Percentiles rank a stretch among this genome's conserved stretches.
phyloP scores from a whole-genome alignment of 2,113 vertebrate species.

The Thryonomys swinderianus region DNA sequence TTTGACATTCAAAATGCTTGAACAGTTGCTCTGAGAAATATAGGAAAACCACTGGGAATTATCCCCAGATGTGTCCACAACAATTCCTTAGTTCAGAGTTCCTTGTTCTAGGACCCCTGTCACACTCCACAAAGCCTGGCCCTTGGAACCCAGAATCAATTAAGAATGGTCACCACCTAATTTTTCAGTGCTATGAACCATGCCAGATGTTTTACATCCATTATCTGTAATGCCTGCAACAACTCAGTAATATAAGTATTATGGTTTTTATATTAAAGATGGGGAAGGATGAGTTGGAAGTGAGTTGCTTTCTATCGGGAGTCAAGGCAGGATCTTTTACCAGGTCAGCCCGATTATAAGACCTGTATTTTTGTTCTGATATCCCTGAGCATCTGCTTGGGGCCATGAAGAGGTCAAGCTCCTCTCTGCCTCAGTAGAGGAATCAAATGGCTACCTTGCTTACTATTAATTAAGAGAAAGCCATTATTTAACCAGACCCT shows the following conservation, averaged over 20 bases:
- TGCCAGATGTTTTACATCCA: background rate
- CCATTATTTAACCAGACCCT: slow-evolving; percentile 70
- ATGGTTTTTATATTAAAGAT: background rate
- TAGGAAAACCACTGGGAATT: background rate
- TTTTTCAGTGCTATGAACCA: background rate
- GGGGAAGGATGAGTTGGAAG: background rate
- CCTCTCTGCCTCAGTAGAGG: slow-evolving; percentile 61
- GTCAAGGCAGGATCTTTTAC: background rate
- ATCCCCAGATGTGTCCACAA: background rate
- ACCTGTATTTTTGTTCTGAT: background rate
- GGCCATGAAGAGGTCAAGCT: background rate
- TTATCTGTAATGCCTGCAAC: background rate
- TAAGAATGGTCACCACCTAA: background rate
- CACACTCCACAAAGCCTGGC: background rate
- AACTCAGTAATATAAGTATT: background rate
- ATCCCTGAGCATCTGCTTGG: background rate
- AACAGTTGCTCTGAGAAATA: background rate
- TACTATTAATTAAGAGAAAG: slow-evolving; percentile 73
- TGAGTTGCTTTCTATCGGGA: background rate
- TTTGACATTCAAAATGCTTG: background rate
- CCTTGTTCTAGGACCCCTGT: background rate
- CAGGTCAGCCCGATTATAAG: background rate
- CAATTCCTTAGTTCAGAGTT: background rate
- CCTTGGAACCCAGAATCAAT: background rate
- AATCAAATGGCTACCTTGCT: slow-evolving; percentile 68